Evolutionary conservation across 2,113 vertebrate genomes (phyloP).

Genomic region (Thalassarche chlororhynchos): DNA sequence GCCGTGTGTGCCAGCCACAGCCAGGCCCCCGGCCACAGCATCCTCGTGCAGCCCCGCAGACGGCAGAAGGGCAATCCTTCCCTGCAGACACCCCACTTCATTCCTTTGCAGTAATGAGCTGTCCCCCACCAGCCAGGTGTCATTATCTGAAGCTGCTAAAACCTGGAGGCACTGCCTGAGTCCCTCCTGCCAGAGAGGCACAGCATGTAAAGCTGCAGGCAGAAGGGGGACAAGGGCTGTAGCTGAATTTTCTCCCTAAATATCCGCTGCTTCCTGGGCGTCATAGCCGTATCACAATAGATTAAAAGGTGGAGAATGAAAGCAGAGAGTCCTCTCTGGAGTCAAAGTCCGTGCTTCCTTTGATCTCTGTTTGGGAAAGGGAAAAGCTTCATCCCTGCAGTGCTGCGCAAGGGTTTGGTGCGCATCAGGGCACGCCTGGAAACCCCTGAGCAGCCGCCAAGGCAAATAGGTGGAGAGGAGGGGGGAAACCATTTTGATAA

Average conservation of each 20-base stretch:
- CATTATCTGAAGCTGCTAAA: background rate
- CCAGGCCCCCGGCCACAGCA: fast-evolving
- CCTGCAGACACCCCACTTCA: background rate
- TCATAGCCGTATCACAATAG: fast-evolving
- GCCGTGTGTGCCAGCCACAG: background rate
- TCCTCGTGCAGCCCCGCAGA: background rate
- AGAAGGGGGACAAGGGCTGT: background rate
- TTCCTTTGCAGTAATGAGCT: fast-evolving
- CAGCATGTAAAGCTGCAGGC: background rate
- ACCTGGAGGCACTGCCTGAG: background rate
- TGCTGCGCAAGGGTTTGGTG: background rate
- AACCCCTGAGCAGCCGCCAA: background rate
- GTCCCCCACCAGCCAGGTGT: background rate
- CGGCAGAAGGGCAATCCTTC: fast-evolving
- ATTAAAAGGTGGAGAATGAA: background rate
- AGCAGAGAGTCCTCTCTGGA: background rate
- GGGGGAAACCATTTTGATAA: background rate
- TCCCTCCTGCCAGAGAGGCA: background rate
- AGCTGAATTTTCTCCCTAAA: background rate
- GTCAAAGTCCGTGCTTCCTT: background rate
- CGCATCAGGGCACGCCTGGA: background rate
- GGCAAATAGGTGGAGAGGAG: background rate
- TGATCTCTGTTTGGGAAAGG: background rate
- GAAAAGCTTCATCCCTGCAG: background rate
- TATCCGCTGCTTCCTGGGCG: background rate